Evolutionary conservation across 1,140 invertebrate genomes (phyloP).

Genomic region (Tribolium madens): DNA sequence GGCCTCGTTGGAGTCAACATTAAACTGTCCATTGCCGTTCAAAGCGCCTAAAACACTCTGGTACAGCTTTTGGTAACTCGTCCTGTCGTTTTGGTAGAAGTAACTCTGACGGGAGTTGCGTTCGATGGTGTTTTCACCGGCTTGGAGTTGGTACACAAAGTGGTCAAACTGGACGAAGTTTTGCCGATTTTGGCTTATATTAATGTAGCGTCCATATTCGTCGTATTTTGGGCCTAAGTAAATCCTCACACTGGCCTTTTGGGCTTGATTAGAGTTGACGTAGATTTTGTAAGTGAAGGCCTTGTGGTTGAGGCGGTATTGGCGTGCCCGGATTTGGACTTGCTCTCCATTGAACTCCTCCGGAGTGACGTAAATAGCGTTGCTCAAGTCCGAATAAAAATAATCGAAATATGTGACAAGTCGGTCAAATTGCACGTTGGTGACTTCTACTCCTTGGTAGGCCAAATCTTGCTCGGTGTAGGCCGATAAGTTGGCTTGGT

Average conservation of each 20-base stretch:
- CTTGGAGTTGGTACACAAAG: slow-evolving; percentile 69
- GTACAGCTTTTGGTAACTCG: slow-evolving; percentile 72
- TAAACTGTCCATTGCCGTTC: slow-evolving; percentile 68
- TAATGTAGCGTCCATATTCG: slow-evolving; percentile 67
- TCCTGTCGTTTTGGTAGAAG: slow-evolving; percentile 73
- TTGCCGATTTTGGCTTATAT: slow-evolving; percentile 67
- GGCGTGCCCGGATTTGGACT: slow-evolving; percentile 66
- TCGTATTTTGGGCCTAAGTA: slow-evolving; percentile 80
- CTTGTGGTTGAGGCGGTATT: slow-evolving; percentile 71
- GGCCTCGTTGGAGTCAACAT: slow-evolving; percentile 67
- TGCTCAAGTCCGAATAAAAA: slow-evolving; percentile 75
- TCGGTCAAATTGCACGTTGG: slow-evolving; percentile 72
- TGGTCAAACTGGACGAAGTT: slow-evolving; percentile 74
- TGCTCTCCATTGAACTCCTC: slow-evolving; percentile 47
- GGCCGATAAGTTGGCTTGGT: slow-evolving; percentile 63
- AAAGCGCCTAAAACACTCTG: slow-evolving; percentile 70
- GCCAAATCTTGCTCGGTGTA: slow-evolving; percentile 73
- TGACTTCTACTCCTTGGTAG: slow-evolving; percentile 73
- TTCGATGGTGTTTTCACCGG: slow-evolving; percentile 76
- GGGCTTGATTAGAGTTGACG: slow-evolving; percentile 70
- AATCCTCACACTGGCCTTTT: slow-evolving; percentile 71
- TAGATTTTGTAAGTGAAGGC: slow-evolving; percentile 74
- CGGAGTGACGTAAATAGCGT: slow-evolving; percentile 69
- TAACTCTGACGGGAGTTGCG: slow-evolving; percentile 76
- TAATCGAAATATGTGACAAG: slow-evolving; percentile 80